Base-by-base conservation (phyloP, 2,888 invertebrate genomes). In the Tanytarsus gracilentus region DNA sequence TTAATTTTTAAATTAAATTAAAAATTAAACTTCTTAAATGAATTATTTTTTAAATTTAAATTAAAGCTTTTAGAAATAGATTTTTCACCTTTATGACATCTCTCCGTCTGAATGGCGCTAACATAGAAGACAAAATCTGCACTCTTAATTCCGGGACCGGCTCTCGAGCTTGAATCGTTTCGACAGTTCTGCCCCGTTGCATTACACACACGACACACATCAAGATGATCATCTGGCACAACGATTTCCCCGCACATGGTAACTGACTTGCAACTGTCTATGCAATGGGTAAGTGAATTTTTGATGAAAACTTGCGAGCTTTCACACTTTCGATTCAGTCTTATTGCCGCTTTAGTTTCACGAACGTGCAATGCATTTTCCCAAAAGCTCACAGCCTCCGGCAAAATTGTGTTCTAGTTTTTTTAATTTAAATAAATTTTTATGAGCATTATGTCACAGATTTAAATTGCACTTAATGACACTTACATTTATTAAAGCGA, bases 101-200 rank as follows among this genome's bases (percentile, higher is more conserved):
- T 77, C 66, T 88, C 87, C 0, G 96, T 94, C 71, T 93, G 88
- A 69, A 92, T 83, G 0, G 97, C 95, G 4, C 96, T 96, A 6
- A 99, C 93, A 73, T 98, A 99, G 65, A 99, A 85, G 1, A 99
- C 86, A 73, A 98, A 99, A 76, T 99, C 97, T 0, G 94, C 86
- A 65, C 88, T 82, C 59, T 80, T 77, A 14, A 90, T 85, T 3
- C 93, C 88, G 39, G 76, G 72, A 18, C 86, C 84, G 0, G 79
- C 75, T 30, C 71, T 71, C 11, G 81, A 80, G 23, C 74, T 76
- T 29, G 68, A 69, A 48, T 82, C 77, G 4, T 77, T 76, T 8
- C 83, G 77, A 70, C 94, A 94, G 68, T 86, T 81, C 69, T 88
- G 88, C 0, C 93, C 93, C 0, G 87, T 85, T n/a, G 84, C 82